Evolutionary conservation across 2,797 vertebrate genomes (phyloP).

Genomic region (Platyrinchus mystaceus): DNA sequence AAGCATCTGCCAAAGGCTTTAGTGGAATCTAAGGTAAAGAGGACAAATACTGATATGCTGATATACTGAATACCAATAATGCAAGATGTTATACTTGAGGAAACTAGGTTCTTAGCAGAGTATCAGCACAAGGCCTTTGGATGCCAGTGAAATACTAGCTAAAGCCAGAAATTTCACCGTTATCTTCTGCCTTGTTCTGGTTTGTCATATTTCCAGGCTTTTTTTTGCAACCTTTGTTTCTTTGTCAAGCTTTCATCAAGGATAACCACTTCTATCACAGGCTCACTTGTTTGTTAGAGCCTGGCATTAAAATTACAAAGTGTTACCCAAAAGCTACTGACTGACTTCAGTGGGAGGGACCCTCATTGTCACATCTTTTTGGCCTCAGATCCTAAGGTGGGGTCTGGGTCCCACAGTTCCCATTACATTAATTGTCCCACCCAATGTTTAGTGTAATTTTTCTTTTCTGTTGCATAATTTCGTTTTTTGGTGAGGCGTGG

Average conservation of each 20-base stretch:
- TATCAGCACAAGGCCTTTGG: not conserved
- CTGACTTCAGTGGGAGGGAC: not conserved
- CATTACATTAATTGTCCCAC: not conserved
- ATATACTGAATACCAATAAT: not conserved
- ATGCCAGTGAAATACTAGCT: not conserved
- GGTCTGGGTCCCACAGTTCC: not conserved
- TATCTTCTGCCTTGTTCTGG: not conserved
- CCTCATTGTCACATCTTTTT: not conserved
- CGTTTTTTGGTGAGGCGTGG: not conserved
- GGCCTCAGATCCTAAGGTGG: not conserved
- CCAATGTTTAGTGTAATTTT: not conserved
- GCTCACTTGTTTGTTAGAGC: not conserved
- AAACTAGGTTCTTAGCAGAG: not conserved
- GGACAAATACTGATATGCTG: not conserved
- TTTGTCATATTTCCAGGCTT: not conserved
- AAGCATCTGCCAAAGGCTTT: slow-evolving; percentile 11
- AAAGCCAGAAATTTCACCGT: not conserved
- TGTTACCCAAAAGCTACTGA: not conserved
- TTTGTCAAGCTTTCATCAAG: not conserved
- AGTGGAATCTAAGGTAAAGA: not conserved
- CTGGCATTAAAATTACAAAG: not conserved
- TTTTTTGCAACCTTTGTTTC: not conserved
- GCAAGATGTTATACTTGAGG: not conserved
- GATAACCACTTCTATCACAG: not conserved
- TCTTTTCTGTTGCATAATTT: not conserved